Conservation (phyloP, 2,888 invertebrate genomes). For the Thereva unica region DNA sequence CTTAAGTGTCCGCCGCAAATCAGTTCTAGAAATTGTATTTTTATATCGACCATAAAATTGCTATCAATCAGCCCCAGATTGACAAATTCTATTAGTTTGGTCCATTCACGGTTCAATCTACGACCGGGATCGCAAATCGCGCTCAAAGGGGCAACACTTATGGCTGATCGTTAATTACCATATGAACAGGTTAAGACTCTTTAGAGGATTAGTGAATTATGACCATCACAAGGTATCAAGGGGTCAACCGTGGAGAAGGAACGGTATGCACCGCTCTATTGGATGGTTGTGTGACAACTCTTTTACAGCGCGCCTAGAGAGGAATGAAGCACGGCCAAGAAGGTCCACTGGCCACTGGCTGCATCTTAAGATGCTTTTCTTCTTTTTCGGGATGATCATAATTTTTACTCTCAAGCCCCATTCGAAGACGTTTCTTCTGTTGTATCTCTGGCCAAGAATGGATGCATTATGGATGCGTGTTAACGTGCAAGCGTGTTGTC, state of each 20-base stretch:
- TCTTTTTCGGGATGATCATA: slow-evolving; percentile 1
- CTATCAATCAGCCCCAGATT: no score
- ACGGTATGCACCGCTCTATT: not conserved
- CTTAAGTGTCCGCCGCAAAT: no score
- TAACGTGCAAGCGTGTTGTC: slow-evolving; percentile 26
- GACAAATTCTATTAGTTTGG: no score
- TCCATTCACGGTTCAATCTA: no score
- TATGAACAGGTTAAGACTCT: slow-evolving; percentile 5
- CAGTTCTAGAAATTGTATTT: no score
- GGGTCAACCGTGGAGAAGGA: not conserved
- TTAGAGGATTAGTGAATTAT: not conserved
- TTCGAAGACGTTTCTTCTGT: not conserved
- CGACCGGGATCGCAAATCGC: no score
- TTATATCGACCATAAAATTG: no score
- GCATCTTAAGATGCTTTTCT: not conserved
- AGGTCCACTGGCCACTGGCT: not conserved
- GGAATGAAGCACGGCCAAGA: not conserved
- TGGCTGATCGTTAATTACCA: slow-evolving; percentile 6
- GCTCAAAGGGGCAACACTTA: no score
- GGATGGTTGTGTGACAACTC: not conserved
- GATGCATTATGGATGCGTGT: slow-evolving; percentile 5
- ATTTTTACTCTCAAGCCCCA: slow-evolving; percentile 12
- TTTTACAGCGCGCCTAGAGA: not conserved
- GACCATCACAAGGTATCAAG: slow-evolving; percentile 1
- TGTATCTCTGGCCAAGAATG: not conserved